These are phyloP conservation scores for Neosalanx taihuensis DNA, from an alignment of 2,797 vertebrate species.

Conservation along the genomic window DNA sequence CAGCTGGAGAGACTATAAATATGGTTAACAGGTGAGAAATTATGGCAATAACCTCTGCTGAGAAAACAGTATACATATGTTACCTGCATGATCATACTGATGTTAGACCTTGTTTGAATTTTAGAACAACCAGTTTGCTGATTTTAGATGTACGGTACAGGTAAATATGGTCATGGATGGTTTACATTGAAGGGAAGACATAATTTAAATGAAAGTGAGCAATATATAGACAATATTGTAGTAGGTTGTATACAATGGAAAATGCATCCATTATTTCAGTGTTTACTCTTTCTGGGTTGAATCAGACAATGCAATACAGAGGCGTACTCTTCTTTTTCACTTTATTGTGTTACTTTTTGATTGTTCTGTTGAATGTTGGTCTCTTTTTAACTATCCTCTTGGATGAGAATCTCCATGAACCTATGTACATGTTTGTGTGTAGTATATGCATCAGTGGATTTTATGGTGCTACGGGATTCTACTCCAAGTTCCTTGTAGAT, in stretches of 20 bases:
- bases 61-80: no score
- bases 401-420: constrained; percentile 13
- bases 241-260: neutral
- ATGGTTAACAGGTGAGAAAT: no score
- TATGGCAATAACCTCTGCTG: no score
- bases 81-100: no score
- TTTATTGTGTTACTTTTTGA: constrained; percentile 8
- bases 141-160: no score
- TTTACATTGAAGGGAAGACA: no score
- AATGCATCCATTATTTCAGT: constrained; percentile 1
- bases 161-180: no score
- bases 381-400: neutral
- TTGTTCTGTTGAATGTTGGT: neutral
- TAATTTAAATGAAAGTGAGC: no score
- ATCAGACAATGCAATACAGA: neutral
- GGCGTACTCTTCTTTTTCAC: neutral
- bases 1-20: no score
- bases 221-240: no score
- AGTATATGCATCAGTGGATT: constrained; percentile 43
- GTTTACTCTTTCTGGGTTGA: constrained; percentile 16
- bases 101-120: no score
- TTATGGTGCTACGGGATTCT: constrained; percentile 50
- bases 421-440: constrained; percentile 54
- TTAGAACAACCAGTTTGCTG: no score
- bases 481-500: constrained; percentile 51